Base-by-base conservation (phyloP, 2,113 vertebrate species). In the Solea solea region DNA sequence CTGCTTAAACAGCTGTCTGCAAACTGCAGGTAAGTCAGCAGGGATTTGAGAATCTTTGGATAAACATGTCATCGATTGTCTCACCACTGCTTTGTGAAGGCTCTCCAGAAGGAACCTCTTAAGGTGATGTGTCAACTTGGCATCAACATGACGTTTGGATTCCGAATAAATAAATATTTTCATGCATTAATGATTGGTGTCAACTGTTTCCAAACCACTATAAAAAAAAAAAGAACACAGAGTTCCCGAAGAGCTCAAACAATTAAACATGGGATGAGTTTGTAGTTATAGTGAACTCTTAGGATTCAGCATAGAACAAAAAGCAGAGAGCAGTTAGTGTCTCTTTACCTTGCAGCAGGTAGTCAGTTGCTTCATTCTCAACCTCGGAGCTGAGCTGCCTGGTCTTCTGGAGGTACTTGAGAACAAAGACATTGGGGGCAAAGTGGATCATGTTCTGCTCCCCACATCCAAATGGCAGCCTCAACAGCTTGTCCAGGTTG, bases 361-460 rank as follows among this genome's bases (percentile, higher is more conserved):
- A 97, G 87, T 98, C 96, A 0, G 95, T 95, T 2, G 96, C 96
- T 89, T 97, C 96, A 0, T 78, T 92, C 84, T 97, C 95, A 55
- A 98, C 95, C 60, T 97, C 96, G 0, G 86, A 69, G 60, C 93
- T 95, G 53, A 98, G 95, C 70, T 98, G 97, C 11, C 88, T 91
- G 53, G 96, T 98, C 91, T 96, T 96, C 92, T 96, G 96, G 64
- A 98, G 94, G 52, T 98, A 98, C 76, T 96, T 97, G 39, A 98
- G 92, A 51, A 98, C 96, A 80, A 97, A 98, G 65, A 98, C 93
- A 0, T 98, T 98, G 14, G 97, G 96, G 1, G 96, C 96, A 77
- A 98, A 98, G 57, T 97, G 97, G 90, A 98, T 96, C 97, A 98
- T 98, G 90, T 98, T 98, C 91, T 98, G 97, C 87, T 98, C 96